A percentile compares a stretch with the other conserved stretches of the same genome.
Conservation (phyloP, 1,140 invertebrate genomes). For the Drosophila aff. region DNA sequence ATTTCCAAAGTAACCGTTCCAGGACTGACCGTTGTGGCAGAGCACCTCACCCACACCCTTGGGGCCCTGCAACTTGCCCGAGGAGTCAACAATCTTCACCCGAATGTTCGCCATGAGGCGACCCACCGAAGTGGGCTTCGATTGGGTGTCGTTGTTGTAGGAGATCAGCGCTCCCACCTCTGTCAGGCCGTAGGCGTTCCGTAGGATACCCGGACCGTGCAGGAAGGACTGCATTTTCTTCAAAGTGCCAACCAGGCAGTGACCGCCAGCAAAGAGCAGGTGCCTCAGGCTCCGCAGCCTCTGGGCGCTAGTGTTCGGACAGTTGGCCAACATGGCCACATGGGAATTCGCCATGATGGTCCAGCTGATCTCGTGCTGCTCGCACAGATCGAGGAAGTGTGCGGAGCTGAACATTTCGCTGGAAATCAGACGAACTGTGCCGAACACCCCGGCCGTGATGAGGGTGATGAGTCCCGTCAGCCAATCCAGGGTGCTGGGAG, state of each 20-base stretch:
- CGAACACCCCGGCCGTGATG: conserved; percentile 63
- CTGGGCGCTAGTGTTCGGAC: conserved; percentile 11
- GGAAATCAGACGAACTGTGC: conserved; percentile 73
- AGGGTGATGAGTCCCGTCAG: conserved; percentile 70
- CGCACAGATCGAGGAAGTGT: conserved; percentile 68
- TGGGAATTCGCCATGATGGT: conserved; percentile 71
- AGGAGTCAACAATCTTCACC: conserved; percentile 77
- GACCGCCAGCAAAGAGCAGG: conserved; percentile 68
- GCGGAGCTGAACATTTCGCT: conserved; percentile 59
- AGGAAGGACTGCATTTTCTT: conserved; percentile 72
- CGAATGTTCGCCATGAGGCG: conserved; percentile 56
- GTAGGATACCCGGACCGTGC: conserved; percentile 52
- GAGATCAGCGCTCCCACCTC: conserved; percentile 59
- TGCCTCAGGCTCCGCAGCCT: conserved; percentile 62
- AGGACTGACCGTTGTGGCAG: conserved; percentile 59
- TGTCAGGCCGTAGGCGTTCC: conserved; percentile 67
- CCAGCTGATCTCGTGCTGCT: conserved; percentile 67
- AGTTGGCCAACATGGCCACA: conserved; percentile 73
- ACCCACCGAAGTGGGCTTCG: conserved; percentile 69
- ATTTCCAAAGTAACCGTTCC: conserved; percentile 80
- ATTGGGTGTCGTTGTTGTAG: conserved; percentile 47
- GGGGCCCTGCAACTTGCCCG: conserved; percentile 54
- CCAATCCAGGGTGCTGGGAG: conserved; percentile 80
- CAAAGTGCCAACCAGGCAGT: conserved; percentile 68
- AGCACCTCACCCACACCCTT: conserved; percentile 71